A percentile compares a stretch with the other conserved stretches of the same genome.
Conservation (phyloP, 2,113 vertebrate species). For the Kryptolebias marmoratus region DNA sequence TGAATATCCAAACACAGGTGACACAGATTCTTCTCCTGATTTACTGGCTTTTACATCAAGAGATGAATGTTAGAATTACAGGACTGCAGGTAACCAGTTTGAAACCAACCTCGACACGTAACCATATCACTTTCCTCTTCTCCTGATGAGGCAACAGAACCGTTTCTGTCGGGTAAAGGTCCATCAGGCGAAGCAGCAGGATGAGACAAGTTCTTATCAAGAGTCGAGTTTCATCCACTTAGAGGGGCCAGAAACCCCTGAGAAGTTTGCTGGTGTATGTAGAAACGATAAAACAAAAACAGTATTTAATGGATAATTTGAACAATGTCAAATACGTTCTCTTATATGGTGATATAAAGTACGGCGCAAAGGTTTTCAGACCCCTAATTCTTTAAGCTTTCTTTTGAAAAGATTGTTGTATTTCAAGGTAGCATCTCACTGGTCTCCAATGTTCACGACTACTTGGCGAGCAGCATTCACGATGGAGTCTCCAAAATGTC, state of each 20-base stretch:
- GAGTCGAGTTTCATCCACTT: not conserved
- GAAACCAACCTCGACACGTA: not conserved
- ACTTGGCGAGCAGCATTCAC: too few relatives aligned
- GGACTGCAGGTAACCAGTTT: not conserved
- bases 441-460: too few relatives aligned
- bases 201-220: not conserved
- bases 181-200: conserved; percentile 14
- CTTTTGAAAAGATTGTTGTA: too few relatives aligned
- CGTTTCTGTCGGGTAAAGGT: not conserved
- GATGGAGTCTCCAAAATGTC: too few relatives aligned
- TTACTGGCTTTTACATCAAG: not conserved
- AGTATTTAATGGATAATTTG: not conserved
- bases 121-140: not conserved
- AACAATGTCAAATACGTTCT: not conserved
- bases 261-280: not conserved
- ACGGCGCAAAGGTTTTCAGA: too few relatives aligned
- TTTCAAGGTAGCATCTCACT: too few relatives aligned
- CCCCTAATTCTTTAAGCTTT: too few relatives aligned
- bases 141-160: conserved; percentile 9
- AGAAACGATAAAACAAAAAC: not conserved
- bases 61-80: not conserved
- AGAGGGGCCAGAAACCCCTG: not conserved
- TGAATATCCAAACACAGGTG: too few relatives aligned
- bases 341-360: too few relatives aligned
- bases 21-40: not conserved